phyloP scores from a whole-genome alignment of 2,888 invertebrate species.

The Pycnomerus fuliginosus region DNA sequence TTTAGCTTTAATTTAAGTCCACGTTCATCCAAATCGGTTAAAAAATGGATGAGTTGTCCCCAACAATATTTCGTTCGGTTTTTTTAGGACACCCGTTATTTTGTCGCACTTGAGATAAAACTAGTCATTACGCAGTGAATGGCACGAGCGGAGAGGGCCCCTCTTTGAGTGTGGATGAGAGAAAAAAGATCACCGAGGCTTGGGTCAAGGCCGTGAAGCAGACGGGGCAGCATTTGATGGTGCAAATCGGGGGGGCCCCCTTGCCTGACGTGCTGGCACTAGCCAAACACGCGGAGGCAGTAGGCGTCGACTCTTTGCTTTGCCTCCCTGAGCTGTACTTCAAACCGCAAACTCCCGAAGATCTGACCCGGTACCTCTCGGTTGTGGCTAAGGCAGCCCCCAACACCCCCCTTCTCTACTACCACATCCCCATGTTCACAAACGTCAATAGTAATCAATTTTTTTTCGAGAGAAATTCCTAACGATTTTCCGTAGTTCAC shows the following conservation, averaged over 20 bases:
- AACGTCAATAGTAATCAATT: slow-evolving; percentile 67
- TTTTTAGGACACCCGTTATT: too few relatives aligned
- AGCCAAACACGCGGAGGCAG: slow-evolving; percentile 66
- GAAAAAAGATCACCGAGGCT: slow-evolving; percentile 65
- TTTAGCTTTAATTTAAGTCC: too few relatives aligned
- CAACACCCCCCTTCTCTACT: slow-evolving; percentile 76
- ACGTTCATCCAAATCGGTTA: too few relatives aligned
- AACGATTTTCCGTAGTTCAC: slow-evolving; percentile 64
- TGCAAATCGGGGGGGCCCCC: slow-evolving; percentile 72
- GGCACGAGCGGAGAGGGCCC: slow-evolving; percentile 80
- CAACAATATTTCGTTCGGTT: too few relatives aligned
- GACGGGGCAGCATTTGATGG: slow-evolving; percentile 63
- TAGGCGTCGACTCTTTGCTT: slow-evolving; percentile 67
- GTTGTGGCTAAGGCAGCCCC: slow-evolving; percentile 70
- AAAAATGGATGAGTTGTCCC: too few relatives aligned
- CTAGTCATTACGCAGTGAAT: slow-evolving; percentile 61
- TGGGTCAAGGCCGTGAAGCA: slow-evolving; percentile 62
- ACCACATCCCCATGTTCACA: slow-evolving; percentile 76
- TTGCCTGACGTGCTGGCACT: slow-evolving; percentile 68
- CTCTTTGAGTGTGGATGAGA: slow-evolving; percentile 64
- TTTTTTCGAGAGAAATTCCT: slow-evolving; percentile 1
- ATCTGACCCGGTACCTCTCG: slow-evolving; percentile 67
- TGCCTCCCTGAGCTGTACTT: slow-evolving; percentile 77
- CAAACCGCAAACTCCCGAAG: slow-evolving; percentile 62
- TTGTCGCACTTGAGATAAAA: too few relatives aligned